Evolutionary conservation across 2,797 vertebrate genomes (phyloP).

Genomic region (Schizothorax lantsangensis): DNA sequence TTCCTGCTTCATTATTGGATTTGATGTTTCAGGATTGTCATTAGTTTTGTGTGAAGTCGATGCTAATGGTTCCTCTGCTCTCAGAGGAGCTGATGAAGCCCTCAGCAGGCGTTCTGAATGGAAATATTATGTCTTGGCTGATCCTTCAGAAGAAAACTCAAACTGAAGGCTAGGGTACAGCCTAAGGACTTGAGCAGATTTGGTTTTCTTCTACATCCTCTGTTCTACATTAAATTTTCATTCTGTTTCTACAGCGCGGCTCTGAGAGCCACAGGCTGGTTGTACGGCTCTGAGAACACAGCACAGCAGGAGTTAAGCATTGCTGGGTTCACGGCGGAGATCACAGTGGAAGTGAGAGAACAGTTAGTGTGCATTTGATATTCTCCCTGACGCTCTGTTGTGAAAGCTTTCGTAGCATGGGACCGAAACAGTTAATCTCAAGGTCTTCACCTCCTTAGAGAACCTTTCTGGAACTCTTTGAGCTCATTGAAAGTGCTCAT

Average conservation of each 20-base stretch:
- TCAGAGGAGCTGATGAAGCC: neutral
- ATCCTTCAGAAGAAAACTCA: conserved; percentile 4
- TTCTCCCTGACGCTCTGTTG: neutral
- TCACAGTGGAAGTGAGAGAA: neutral
- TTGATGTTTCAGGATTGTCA: neutral
- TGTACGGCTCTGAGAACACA: neutral
- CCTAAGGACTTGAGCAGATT: conserved; percentile 17
- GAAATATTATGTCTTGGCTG: conserved; percentile 3
- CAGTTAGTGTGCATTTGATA: neutral
- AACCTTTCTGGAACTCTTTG: neutral
- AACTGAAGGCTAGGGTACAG: neutral
- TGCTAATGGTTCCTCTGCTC: neutral
- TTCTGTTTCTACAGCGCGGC: conserved; percentile 1
- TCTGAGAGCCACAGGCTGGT: conserved; percentile 25
- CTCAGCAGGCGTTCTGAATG: neutral
- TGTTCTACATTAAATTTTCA: conserved; percentile 30
- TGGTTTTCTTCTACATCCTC: conserved; percentile 12
- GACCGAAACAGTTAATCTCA: neutral
- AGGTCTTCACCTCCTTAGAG: neutral
- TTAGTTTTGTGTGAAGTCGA: neutral
- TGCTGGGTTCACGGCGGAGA: neutral
- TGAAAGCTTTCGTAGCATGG: neutral
- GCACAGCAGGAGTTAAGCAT: conserved; percentile 14
- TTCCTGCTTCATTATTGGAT: neutral
- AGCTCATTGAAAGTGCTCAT: conserved; percentile 10